Evolutionary conservation across 1,140 invertebrate genomes (phyloP).

Genomic region (Lordiphosa clarofinis): DNA sequence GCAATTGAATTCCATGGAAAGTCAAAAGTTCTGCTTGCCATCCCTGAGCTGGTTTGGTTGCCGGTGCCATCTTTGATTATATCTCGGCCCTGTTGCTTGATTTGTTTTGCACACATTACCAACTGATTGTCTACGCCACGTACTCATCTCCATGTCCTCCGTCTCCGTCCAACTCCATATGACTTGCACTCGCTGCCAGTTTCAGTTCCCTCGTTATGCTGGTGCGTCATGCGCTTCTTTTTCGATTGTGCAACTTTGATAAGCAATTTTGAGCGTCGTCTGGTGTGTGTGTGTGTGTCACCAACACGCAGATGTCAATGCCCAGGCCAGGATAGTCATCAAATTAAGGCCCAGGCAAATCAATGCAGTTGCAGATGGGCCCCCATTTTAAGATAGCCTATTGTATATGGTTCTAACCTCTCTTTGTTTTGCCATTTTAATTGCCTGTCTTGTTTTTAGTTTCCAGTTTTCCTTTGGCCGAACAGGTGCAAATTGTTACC

Average conservation of each 20-base stretch:
- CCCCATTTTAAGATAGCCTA: neutral
- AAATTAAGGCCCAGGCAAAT: constrained; percentile 63
- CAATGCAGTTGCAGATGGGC: constrained; percentile 44
- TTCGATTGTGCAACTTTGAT: constrained; percentile 69
- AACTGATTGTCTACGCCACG: constrained; percentile 64
- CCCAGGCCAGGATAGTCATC: constrained; percentile 49
- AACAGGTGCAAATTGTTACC: constrained; percentile 64
- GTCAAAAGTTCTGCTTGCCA: constrained; percentile 10
- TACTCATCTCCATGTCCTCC: constrained; percentile 19
- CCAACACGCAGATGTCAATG: constrained; percentile 33
- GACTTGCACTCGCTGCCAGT: constrained; percentile 27
- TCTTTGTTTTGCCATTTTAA: constrained; percentile 62
- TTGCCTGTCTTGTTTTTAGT: constrained; percentile 41
- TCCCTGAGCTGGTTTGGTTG: constrained; percentile 34
- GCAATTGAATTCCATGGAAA: constrained; percentile 15
- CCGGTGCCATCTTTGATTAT: constrained; percentile 51
- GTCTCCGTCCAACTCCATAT: constrained; percentile 1
- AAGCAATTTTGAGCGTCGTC: constrained; percentile 57
- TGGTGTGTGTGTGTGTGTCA: constrained; percentile 36
- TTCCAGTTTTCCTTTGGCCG: constrained; percentile 4
- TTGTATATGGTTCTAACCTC: constrained; percentile 11
- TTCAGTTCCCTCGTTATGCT: constrained; percentile 26
- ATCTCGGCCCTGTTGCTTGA: constrained; percentile 63
- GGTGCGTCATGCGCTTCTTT: constrained; percentile 43
- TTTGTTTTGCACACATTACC: constrained; percentile 74